Percentiles rank a stretch among this genome's conserved stretches.
phyloP scores from a whole-genome alignment of 2,888 invertebrate species.

The Pachymerium ferrugineum region DNA sequence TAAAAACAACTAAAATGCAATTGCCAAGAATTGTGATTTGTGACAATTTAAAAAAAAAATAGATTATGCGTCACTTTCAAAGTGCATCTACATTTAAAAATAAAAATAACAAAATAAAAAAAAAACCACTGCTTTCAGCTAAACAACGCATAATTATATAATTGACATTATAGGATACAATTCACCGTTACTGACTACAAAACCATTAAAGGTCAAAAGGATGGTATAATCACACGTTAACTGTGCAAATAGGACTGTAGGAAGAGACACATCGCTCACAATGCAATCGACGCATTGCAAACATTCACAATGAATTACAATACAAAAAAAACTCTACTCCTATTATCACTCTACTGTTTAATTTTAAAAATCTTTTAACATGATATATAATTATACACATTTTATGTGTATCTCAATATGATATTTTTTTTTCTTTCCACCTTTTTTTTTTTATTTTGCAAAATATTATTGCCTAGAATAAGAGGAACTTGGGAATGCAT shows the following conservation, averaged over 20 bases:
- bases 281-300: not conserved
- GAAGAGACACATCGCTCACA: constrained; percentile 17
- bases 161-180: constrained; percentile 16
- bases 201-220: constrained; percentile 15
- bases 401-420: constrained; percentile 30
- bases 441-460: constrained; percentile 23
- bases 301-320: constrained; percentile 16
- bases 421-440: constrained; percentile 1
- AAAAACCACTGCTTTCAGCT: constrained; percentile 25
- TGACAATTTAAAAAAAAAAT: constrained; percentile 23
- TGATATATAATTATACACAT: constrained; percentile 30
- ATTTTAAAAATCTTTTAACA: constrained; percentile 25
- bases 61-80: constrained; percentile 23
- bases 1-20: not conserved
- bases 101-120: not conserved
- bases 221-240: constrained; percentile 9
- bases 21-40: constrained; percentile 23
- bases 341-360: constrained; percentile 2
- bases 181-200: constrained; percentile 27
- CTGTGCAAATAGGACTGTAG: constrained; percentile 1
- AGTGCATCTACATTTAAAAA: constrained; percentile 17
- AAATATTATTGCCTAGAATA: constrained; percentile 31
- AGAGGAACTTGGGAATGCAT: constrained; percentile 33
- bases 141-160: constrained; percentile 17
- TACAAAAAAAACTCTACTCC: not conserved